A percentile compares a stretch with the other conserved stretches of the same genome.
Evolutionary conservation across 2,797 vertebrate genomes (phyloP).

Genomic region (Phoeniculus purpureus): DNA sequence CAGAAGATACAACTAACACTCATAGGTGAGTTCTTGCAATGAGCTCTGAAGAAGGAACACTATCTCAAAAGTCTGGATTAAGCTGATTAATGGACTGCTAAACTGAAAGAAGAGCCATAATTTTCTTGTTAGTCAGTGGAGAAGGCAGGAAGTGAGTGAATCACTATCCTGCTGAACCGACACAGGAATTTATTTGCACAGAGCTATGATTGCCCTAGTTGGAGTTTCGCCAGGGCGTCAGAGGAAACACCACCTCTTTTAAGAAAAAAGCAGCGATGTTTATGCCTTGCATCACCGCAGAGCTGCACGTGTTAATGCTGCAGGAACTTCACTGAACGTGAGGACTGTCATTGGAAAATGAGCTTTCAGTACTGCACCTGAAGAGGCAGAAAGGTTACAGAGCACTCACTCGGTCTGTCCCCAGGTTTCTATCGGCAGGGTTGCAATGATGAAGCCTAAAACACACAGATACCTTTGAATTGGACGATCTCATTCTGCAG

Average conservation of each 20-base stretch:
- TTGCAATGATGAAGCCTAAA: neutral
- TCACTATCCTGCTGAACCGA: neutral
- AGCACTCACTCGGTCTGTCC: neutral
- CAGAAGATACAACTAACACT: neutral
- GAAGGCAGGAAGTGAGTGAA: conserved; percentile 5
- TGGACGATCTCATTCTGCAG: neutral
- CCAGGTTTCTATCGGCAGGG: conserved; percentile 4
- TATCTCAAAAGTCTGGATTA: neutral
- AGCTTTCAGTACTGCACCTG: neutral
- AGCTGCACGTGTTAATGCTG: neutral
- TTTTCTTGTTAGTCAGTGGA: neutral
- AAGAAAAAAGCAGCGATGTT: neutral
- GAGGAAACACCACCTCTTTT: neutral
- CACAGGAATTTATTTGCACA: neutral
- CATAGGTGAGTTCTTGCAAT: neutral
- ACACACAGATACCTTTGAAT: neutral
- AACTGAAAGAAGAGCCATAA: neutral
- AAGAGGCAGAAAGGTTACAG: neutral
- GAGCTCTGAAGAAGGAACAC: neutral
- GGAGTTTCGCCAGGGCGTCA: neutral
- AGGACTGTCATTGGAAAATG: neutral
- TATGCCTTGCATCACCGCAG: neutral
- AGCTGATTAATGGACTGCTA: neutral
- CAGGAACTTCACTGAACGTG: neutral
- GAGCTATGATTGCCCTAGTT: neutral